Base-by-base conservation (phyloP, 53 echinoderm and acorn worm species). In the Stichopus horrens region DNA sequence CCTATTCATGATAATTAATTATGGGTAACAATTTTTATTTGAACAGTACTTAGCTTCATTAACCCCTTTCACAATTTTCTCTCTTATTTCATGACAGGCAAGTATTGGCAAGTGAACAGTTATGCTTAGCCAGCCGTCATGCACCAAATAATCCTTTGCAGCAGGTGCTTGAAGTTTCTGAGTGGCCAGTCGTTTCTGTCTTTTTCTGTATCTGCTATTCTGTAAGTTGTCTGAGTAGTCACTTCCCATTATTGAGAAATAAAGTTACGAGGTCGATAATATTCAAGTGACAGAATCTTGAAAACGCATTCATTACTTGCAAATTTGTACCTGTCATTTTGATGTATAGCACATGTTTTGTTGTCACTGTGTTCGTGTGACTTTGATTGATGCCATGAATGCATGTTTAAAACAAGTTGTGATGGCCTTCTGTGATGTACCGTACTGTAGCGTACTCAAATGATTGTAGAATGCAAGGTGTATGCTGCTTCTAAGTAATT, bases 131-230 rank as follows among this genome's bases (percentile, higher is more conserved):
- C 37, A 37, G 37, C 37, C 63, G 16, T 63, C 79, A 79, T 79
- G 79, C 51, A 79, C n/a, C 79, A 79, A 18, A 8, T 79, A 9
- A n/a, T 79, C n/a, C 56, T 79, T 55, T 79, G 79, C 54, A 79
- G 54, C 79, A 55, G 79, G 53, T 79, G 79, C 18, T n/a, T 52
- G 55, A 79, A 79, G 9, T 79, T 79, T 5, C 79, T 79, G 6
- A 9, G 18, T 7, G 5, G 4, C 9, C 53, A 16, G 14, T 79
- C 55, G 53, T 5, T 53, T 18, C n/a, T 8, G 13, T 79, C 54
- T 10, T 53, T 53, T 53, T 79, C 79, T 5, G 53, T 52, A 0
- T 5, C 79, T 5, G 53, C 79, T 9, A 18, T 54, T 7, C n/a
- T 54, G 21, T 22, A 21, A 75, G 21, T 75, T 22, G 75, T 75